phyloP scores from a whole-genome alignment of 2,888 invertebrate species.

The Caenorhabditis panamensis region DNA sequence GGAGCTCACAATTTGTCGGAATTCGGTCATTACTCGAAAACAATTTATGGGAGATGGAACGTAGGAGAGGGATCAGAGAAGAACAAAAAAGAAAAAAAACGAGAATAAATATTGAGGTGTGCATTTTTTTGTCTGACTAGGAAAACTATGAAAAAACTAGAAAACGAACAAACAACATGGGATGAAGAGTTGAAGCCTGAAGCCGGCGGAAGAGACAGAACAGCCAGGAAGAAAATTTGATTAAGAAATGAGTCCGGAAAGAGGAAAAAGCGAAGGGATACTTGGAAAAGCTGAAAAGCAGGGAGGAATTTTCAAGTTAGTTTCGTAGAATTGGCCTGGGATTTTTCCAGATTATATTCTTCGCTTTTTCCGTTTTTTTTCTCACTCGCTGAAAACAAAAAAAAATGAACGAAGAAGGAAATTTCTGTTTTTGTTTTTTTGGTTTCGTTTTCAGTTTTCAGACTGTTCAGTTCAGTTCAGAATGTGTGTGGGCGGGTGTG shows the following conservation, averaged over 20 bases:
- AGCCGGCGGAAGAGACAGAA: not conserved
- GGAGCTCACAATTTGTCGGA: not conserved
- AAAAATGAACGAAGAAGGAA: not conserved
- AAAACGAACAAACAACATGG: not conserved
- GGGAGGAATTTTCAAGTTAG: not conserved
- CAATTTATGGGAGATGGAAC: not conserved
- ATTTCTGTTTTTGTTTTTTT: too few relatives aligned
- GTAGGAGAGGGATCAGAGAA: not conserved
- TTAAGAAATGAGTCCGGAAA: not conserved
- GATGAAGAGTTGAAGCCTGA: not conserved
- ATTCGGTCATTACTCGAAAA: slow-evolving; percentile 11
- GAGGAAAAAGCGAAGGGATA: not conserved
- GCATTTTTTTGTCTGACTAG: not conserved
- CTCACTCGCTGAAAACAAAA: not conserved
- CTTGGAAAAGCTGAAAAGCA: not conserved
- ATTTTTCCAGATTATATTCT: slow-evolving; percentile 1
- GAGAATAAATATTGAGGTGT: slow-evolving; percentile 5
- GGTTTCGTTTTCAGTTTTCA: too few relatives aligned
- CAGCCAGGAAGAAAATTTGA: not conserved
- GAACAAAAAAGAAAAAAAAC: slow-evolving; percentile 1
- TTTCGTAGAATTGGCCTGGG: not conserved
- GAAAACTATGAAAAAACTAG: not conserved
- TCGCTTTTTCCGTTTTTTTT: not conserved
- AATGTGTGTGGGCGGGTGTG: too few relatives aligned
- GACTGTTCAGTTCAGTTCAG: too few relatives aligned